Percentiles rank a stretch among this genome's conserved stretches.
Evolutionary conservation across 92 coral and sea anemone genomes (phyloP).

Genomic region (Galaxea fascicularis): DNA sequence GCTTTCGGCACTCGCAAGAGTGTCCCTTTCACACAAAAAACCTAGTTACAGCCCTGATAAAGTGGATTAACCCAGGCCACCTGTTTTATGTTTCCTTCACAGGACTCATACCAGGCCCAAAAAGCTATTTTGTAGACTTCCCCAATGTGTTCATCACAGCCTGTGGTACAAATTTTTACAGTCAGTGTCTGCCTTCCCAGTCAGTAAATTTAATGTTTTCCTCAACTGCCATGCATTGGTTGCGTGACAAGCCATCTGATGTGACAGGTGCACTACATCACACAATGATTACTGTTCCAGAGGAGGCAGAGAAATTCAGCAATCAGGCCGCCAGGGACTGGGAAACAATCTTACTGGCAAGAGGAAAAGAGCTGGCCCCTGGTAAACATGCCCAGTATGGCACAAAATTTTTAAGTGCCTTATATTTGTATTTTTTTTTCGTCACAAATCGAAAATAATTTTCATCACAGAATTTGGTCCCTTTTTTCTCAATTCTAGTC

Average conservation of each 20-base stretch:
- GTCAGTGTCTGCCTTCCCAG: constrained; percentile 74
- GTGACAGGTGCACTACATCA: constrained; percentile 82
- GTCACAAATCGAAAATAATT: no score
- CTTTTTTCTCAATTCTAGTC: no score
- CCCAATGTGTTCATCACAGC: constrained; percentile 75
- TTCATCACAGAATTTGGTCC: no score
- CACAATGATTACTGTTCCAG: constrained; percentile 79
- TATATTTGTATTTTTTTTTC: no score
- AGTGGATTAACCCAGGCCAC: neutral
- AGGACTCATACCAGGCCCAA: constrained; percentile 88
- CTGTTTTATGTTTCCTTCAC: neutral
- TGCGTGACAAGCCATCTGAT: constrained; percentile 79
- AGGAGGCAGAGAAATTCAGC: constrained; percentile 62
- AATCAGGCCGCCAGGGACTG: constrained; percentile 84
- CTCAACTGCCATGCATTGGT: constrained; percentile 86
- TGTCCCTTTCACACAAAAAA: no score
- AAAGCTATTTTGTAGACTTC: constrained; percentile 67
- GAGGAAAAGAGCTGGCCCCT: constrained; percentile 76
- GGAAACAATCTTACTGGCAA: constrained; percentile 70
- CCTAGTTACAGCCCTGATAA: no score
- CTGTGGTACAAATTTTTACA: constrained; percentile 80
- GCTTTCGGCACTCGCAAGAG: no score
- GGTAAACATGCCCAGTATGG: constrained; percentile 38
- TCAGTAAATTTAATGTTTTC: constrained; percentile 70
- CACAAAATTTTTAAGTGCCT: no score